Evolutionary conservation across 2,797 vertebrate species (phyloP).

Genomic region (Antrozous pallidus): DNA sequence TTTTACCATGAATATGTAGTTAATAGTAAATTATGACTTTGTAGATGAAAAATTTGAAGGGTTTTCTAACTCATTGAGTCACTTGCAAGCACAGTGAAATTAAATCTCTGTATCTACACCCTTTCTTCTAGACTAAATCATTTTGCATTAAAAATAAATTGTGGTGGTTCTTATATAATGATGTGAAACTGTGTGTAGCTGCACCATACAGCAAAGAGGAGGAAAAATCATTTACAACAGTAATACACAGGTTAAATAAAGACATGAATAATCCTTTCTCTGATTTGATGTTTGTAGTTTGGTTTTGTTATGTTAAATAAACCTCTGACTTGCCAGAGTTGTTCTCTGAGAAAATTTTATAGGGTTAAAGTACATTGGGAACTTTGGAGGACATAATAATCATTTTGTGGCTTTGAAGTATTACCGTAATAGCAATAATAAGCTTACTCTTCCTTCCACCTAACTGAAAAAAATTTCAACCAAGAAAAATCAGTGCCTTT

Average conservation of each 20-base stretch:
- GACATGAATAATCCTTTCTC: constrained; percentile 44
- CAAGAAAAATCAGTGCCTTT: neutral
- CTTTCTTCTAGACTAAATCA: constrained; percentile 35
- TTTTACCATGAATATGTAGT: neutral
- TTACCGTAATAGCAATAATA: neutral
- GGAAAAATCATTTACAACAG: constrained; percentile 2
- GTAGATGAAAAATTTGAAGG: neutral
- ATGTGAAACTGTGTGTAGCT: constrained; percentile 16
- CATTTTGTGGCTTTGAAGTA: constrained; percentile 24
- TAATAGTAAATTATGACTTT: neutral
- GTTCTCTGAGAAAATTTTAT: constrained; percentile 10
- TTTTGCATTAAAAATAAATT: constrained; percentile 53
- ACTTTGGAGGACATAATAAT: constrained; percentile 39
- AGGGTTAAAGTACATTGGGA: neutral
- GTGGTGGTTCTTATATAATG: constrained; percentile 29
- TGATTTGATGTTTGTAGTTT: constrained; percentile 46
- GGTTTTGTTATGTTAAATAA: constrained; percentile 59
- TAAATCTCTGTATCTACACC: neutral
- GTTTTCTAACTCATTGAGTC: neutral
- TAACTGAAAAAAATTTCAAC: neutral
- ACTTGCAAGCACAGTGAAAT: constrained; percentile 11
- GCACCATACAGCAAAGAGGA: neutral
- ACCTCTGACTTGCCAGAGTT: constrained; percentile 45
- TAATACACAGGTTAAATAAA: constrained; percentile 38
- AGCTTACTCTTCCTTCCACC: constrained; percentile 33